Evolutionary conservation across 2,113 vertebrate genomes (phyloP).

Genomic region (Phyllopteryx taeniolatus): DNA sequence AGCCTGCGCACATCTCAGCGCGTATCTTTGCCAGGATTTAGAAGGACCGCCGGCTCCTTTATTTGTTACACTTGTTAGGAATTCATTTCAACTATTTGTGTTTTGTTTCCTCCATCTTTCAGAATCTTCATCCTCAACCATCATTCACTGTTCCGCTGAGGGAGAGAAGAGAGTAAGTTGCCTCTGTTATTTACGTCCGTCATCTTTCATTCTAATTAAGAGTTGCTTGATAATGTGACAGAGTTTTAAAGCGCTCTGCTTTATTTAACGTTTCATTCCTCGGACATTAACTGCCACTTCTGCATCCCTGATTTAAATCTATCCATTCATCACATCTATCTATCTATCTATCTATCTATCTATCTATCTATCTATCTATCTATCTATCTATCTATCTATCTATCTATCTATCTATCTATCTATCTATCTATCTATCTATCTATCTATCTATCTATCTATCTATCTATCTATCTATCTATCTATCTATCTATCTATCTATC

Average conservation of each 20-base stretch:
- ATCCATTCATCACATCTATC: background rate
- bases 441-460: background rate
- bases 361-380: background rate
- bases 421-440: background rate
- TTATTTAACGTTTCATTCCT: background rate
- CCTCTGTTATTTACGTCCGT: background rate
- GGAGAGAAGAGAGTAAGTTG: conserved; percentile 50
- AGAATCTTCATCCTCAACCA: conserved; percentile 35
- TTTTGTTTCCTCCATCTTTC: conserved; percentile 18
- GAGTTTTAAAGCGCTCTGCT: background rate
- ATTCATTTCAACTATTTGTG: conserved; percentile 19
- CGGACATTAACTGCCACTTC: background rate
- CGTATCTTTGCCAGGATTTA: conserved; percentile 20
- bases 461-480: background rate
- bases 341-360: background rate
- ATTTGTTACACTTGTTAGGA: conserved; percentile 8
- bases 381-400: background rate
- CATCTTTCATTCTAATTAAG: background rate
- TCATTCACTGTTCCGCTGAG: conserved; percentile 28
- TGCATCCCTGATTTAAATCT: background rate
- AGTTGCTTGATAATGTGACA: background rate
- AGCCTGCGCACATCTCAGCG: conserved; percentile 5
- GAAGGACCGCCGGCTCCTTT: conserved; percentile 10
- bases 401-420: background rate
- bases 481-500: background rate